A percentile compares a stretch with the other conserved stretches of the same genome.
Evolutionary conservation across 2,888 invertebrate genomes (phyloP).

Genomic region (Corbicula japonica): DNA sequence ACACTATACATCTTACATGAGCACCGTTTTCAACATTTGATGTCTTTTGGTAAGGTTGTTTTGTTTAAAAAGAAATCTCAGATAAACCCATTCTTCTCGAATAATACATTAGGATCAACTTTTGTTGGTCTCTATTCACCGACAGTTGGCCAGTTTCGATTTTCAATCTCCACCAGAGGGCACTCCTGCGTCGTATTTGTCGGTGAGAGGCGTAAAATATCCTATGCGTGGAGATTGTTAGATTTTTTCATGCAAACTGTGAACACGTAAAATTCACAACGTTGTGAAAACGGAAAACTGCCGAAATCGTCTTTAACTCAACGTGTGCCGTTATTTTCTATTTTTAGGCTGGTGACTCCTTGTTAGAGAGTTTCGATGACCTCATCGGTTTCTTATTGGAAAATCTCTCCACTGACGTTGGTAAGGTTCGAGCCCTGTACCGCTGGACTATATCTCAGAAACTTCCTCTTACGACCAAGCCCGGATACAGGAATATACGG

Average conservation of each 20-base stretch:
- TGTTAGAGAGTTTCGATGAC: conserved; percentile 60
- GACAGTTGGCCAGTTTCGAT: too few species aligned
- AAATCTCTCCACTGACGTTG: conserved; percentile 54
- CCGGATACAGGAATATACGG: conserved; percentile 50
- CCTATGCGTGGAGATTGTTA: neutral
- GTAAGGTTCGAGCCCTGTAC: conserved; percentile 67
- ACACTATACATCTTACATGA: too few species aligned
- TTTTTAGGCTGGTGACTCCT: conserved; percentile 50
- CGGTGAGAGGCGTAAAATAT: too few species aligned
- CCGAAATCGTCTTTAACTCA: neutral
- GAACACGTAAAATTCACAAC: neutral
- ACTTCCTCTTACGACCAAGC: conserved; percentile 49
- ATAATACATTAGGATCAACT: too few species aligned
- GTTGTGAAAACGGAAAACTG: neutral
- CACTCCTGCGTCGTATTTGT: too few species aligned
- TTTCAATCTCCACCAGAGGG: too few species aligned
- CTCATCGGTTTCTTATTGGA: conserved; percentile 64
- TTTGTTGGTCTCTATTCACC: too few species aligned
- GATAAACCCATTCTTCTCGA: too few species aligned
- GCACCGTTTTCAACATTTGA: too few species aligned
- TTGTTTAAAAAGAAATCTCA: too few species aligned
- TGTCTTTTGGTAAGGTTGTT: too few species aligned
- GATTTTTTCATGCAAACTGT: neutral
- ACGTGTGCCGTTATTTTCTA: neutral
- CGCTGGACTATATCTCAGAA: conserved; percentile 68